A percentile compares a stretch with the other conserved stretches of the same genome.
Evolutionary conservation across 2,797 vertebrate species (phyloP).

Genomic region (Enteromius radiatus): DNA sequence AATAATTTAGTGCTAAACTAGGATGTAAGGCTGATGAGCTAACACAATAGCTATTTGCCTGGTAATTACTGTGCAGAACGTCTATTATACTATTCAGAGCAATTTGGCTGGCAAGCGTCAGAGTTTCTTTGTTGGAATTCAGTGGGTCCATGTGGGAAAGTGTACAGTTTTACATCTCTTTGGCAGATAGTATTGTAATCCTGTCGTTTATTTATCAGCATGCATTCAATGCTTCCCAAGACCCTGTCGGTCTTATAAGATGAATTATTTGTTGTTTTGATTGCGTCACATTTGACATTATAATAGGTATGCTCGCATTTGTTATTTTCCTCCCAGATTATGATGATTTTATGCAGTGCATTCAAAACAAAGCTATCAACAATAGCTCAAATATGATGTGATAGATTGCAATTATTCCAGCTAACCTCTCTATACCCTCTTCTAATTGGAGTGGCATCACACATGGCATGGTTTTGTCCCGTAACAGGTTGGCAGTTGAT

Average conservation of each 20-base stretch:
- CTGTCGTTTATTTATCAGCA: constrained; percentile 41
- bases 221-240: constrained; percentile 21
- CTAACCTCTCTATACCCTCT: not conserved
- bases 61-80: constrained; percentile 69
- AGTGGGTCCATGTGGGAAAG: constrained; percentile 62
- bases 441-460: constrained; percentile 10
- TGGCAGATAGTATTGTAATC: constrained; percentile 44
- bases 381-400: not conserved
- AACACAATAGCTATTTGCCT: constrained; percentile 65
- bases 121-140: constrained; percentile 69
- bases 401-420: not conserved
- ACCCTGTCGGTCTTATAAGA: constrained; percentile 19
- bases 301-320: not conserved
- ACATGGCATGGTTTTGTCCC: constrained; percentile 28
- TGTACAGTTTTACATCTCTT: constrained; percentile 57
- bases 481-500: constrained; percentile 34
- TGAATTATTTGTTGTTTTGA: constrained; percentile 12
- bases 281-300: constrained; percentile 14
- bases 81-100: constrained; percentile 70
- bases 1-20: constrained; percentile 45
- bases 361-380: not conserved
- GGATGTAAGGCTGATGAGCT: constrained; percentile 43
- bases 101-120: constrained; percentile 62
- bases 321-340: not conserved
- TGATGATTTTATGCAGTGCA: not conserved